Percentiles rank a stretch among this genome's conserved stretches.
These are phyloP conservation scores for Tauraco hartlaubi DNA, from an alignment of 2,797 vertebrate genomes.

Conservation along the genomic window DNA sequence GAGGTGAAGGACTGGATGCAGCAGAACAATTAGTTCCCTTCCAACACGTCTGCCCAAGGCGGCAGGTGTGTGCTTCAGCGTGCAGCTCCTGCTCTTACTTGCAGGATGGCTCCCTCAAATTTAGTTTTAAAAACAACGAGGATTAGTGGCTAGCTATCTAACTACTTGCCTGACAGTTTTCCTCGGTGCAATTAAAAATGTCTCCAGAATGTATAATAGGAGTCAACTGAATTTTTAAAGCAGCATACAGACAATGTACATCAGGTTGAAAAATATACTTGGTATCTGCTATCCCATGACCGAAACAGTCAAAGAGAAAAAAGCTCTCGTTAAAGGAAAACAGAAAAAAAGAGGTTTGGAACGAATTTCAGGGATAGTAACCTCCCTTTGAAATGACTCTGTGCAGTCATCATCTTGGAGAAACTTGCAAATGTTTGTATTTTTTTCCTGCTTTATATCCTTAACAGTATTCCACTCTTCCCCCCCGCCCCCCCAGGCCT, in stretches of 20 bases:
- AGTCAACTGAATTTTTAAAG: neutral
- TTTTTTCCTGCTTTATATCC: neutral
- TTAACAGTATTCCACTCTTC: neutral
- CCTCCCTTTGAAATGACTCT: neutral
- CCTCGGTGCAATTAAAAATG: neutral
- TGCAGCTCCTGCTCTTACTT: neutral
- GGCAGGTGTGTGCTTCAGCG: neutral
- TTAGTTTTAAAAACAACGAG: neutral
- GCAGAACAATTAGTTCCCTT: neutral
- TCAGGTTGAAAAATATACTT: neutral
- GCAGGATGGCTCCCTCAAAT: neutral
- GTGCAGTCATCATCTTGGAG: rapidly evolving
- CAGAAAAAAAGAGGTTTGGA: neutral
- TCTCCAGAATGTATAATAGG: neutral
- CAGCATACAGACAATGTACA: neutral
- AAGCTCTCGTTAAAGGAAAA: neutral
- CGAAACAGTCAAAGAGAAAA: neutral
- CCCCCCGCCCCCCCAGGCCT: neutral
- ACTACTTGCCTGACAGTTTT: neutral
- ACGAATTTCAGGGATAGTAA: neutral
- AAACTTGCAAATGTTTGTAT: neutral
- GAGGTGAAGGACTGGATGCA: neutral
- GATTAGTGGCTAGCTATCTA: neutral
- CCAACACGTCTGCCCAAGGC: neutral
- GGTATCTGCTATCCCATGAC: neutral